Conservation (phyloP, 2,113 vertebrate species). For the Acrocephalus kingi region DNA sequence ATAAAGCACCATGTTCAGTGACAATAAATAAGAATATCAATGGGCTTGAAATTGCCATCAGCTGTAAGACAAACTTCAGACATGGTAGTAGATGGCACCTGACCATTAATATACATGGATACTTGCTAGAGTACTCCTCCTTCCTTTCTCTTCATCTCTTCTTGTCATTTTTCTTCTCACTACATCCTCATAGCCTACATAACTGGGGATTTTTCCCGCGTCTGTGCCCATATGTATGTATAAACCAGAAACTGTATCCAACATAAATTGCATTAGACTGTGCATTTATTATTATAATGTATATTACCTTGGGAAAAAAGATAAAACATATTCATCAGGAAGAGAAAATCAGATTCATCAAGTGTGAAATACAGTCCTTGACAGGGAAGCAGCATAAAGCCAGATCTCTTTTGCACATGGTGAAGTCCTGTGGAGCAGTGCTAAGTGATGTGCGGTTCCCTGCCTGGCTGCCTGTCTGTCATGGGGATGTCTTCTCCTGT, state of each 20-base stretch:
- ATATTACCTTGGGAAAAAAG: neutral
- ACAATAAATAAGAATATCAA: neutral
- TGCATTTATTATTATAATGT: neutral
- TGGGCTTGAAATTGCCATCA: neutral
- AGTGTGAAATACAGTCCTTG: neutral
- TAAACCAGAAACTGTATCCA: neutral
- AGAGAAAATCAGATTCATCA: neutral
- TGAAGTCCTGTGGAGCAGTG: conserved; percentile 24
- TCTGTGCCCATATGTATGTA: neutral
- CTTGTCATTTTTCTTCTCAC: neutral
- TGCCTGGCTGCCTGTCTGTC: neutral
- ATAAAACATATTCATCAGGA: neutral
- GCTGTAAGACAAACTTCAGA: neutral
- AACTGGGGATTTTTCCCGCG: neutral
- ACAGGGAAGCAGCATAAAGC: neutral
- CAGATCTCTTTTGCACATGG: neutral
- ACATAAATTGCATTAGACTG: rapidly evolving
- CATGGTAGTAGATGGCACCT: neutral
- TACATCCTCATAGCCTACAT: neutral
- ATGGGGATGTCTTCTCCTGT: neutral
- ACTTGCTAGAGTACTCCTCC: neutral
- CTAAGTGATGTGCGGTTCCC: conserved; percentile 15
- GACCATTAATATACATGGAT: neutral
- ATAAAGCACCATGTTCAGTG: neutral
- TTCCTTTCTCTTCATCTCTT: neutral